Percentiles rank a stretch among this genome's conserved stretches.
These are phyloP conservation scores for Pseudorasbora parva DNA, from an alignment of 2,113 vertebrate species.

Conservation along the genomic window DNA sequence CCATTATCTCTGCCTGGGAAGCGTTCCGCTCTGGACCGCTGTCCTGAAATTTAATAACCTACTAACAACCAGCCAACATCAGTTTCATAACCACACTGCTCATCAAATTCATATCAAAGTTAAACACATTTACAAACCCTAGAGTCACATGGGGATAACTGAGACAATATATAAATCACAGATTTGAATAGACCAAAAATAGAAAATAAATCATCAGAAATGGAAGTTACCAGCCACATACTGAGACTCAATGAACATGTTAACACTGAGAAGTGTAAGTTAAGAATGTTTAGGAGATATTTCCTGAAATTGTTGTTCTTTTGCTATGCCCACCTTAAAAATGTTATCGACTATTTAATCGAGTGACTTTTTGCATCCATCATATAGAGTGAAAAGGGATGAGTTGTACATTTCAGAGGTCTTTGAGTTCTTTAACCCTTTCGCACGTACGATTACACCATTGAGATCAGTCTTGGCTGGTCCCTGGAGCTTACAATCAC, in stretches of 20 bases:
- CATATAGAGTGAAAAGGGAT: background rate
- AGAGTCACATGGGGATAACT: background rate
- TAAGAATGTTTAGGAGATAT: background rate
- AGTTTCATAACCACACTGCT: slow-evolving; percentile 18
- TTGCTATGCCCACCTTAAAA: background rate
- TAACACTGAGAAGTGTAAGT: background rate
- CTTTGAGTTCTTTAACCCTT: too few relatives aligned
- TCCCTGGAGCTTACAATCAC: too few relatives aligned
- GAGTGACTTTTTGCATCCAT: background rate
- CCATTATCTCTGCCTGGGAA: slow-evolving; percentile 21
- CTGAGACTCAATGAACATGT: background rate
- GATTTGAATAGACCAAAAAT: background rate
- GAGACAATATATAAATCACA: background rate
- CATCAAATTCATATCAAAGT: slow-evolving; percentile 35
- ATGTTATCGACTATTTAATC: background rate
- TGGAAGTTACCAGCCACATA: background rate
- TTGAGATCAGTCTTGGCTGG: too few relatives aligned
- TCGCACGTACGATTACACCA: too few relatives aligned
- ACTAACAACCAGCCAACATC: slow-evolving; percentile 27
- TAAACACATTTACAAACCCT: slow-evolving; percentile 13
- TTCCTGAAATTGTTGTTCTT: background rate
- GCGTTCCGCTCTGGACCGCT: slow-evolving; percentile 1
- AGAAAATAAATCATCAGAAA: background rate
- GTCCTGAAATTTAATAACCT: slow-evolving; percentile 19
- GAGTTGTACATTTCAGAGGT: background rate